Evolutionary conservation across 30 jellyfish, hydroid and myxozoan species (phyloP), one percentile per base, ranked within the genome.

Genomic region (Cassiopea xamachana): DNA sequence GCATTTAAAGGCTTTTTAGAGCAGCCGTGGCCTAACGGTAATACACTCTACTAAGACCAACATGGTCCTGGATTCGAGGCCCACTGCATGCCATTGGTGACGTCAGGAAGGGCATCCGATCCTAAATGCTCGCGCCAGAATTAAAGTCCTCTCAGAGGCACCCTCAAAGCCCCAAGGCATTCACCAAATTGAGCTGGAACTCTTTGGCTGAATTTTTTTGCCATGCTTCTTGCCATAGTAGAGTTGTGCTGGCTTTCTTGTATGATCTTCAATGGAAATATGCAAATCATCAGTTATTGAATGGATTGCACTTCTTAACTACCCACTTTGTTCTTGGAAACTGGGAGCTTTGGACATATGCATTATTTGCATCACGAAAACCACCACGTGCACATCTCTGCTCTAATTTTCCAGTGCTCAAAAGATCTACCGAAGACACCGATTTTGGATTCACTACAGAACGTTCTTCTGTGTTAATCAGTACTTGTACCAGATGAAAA

Each of bases 321-420:
- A 83, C 91, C 84, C 70, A 83, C 10, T 68, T 68, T 83, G 73
- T 6, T 2, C 48, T 6, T 2, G 75, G 45, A n/a, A 80, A 47
- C 12, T 72, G 46, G 18, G 18, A 7, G 16, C 68, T 9, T 27
- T 7, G 12, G 48, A 85, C 46, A 69, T 83, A 64, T 1, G 84
- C 84, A 83, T 64, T 7, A 55, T 1, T 2, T 46, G 84, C 91
- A 27, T 83, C 50, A 46, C 91, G 48, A 48, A 83, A 83, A 1
- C 91, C 91, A 46, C 91, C 91, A 15, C 7, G n/a, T 67, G 91
- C 91, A 69, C 64, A 83, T 39, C 39, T 83, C 60, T 83, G 73
- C 1, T 51, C 60, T 2, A 80, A 77, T 79, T 61, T 80, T 80
- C 89, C 89, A 80, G 89, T 79, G 19, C 59, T 80, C 79, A 80